Percentiles rank a stretch among this genome's conserved stretches.
Evolutionary conservation across 2,888 invertebrate genomes (phyloP).

Genomic region (Caradrina kadenii): DNA sequence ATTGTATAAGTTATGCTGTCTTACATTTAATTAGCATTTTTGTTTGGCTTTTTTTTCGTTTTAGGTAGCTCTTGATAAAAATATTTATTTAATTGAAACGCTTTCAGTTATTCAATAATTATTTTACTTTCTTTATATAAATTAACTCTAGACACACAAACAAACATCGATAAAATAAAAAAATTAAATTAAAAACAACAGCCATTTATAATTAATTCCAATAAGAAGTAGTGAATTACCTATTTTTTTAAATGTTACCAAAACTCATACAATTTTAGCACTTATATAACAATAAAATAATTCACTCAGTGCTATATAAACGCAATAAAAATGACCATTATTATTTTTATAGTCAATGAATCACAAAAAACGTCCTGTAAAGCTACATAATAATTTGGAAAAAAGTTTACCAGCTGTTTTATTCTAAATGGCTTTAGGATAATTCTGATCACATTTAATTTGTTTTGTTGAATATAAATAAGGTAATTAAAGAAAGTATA

Average conservation of each 20-base stretch:
- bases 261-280: slow-evolving; percentile 58
- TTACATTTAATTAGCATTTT: background rate
- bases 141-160: background rate
- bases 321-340: slow-evolving; percentile 74
- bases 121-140: background rate
- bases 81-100: background rate
- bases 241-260: slow-evolving; percentile 64
- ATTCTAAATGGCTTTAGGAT: slow-evolving; percentile 4
- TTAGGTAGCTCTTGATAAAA: background rate
- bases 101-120: background rate
- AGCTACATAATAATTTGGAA: slow-evolving; percentile 57
- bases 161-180: background rate
- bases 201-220: slow-evolving; percentile 55
- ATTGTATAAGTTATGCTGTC: slow-evolving; percentile 15
- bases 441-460: slow-evolving; percentile 21
- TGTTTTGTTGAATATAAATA: slow-evolving; percentile 35
- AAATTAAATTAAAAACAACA: background rate
- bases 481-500: slow-evolving; percentile 60
- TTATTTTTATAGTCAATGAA: slow-evolving; percentile 74
- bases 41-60: slow-evolving; percentile 18
- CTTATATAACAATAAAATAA: slow-evolving; percentile 69
- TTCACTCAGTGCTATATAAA: slow-evolving; percentile 69
- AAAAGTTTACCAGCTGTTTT: slow-evolving; percentile 39
- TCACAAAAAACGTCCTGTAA: slow-evolving; percentile 65
- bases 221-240: slow-evolving; percentile 63